phyloP scores from a whole-genome alignment of 2,888 invertebrate genomes.

The Eulithis prunata region DNA sequence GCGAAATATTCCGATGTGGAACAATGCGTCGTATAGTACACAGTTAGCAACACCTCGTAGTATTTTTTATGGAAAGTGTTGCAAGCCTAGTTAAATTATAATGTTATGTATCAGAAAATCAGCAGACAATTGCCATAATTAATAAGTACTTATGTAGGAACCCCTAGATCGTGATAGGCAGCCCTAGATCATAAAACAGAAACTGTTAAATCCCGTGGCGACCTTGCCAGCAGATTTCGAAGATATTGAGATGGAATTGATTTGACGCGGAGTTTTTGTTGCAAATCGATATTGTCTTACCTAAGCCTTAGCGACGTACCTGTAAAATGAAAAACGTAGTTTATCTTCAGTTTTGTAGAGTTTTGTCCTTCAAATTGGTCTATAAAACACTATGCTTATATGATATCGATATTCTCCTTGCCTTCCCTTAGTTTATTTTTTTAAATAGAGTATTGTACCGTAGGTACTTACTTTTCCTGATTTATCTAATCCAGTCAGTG shows the following conservation, averaged over 20 bases:
- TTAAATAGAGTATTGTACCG: too few relatives aligned
- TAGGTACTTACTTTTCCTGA: too few relatives aligned
- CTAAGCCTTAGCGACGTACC: conserved; percentile 3
- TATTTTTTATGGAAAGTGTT: conserved; percentile 27
- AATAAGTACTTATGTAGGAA: too few relatives aligned
- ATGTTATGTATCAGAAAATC: not conserved
- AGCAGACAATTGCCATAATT: not conserved
- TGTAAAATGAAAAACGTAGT: not conserved
- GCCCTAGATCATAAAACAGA: conserved; percentile 28
- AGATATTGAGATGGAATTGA: conserved; percentile 20
- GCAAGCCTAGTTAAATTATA: conserved; percentile 1
- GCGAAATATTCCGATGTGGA: conserved; percentile 58
- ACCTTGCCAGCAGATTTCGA: conserved; percentile 35
- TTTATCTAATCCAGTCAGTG: too few relatives aligned
- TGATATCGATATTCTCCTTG: too few relatives aligned
- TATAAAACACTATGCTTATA: too few relatives aligned
- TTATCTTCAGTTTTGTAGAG: not conserved
- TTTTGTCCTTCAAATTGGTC: too few relatives aligned
- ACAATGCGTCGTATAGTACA: conserved; percentile 51
- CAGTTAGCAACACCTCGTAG: conserved; percentile 35
- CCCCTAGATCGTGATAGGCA: not conserved
- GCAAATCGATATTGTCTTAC: conserved; percentile 15
- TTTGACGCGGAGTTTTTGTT: conserved; percentile 20
- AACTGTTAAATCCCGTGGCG: conserved; percentile 31
- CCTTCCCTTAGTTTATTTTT: too few relatives aligned